These are phyloP conservation scores for Ammodytes dubius DNA, from an alignment of 2,113 vertebrate species.

Conservation along the genomic window DNA sequence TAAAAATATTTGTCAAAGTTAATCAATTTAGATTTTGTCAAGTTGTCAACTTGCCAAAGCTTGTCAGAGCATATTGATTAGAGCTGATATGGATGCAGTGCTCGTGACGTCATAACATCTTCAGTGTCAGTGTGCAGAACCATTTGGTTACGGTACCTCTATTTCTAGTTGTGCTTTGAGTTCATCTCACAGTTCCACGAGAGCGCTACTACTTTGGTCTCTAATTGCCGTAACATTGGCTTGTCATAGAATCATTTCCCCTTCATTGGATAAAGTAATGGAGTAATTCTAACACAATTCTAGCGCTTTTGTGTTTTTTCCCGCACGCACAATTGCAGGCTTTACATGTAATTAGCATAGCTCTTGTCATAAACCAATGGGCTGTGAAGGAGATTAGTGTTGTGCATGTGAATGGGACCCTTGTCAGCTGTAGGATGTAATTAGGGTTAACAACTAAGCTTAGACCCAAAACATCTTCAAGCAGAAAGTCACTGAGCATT, in stretches of 20 bases:
- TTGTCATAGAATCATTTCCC: constrained; percentile 52
- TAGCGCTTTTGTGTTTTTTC: constrained; percentile 62
- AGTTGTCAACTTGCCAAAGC: neutral
- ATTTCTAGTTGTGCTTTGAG: constrained; percentile 2
- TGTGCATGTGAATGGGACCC: constrained; percentile 73
- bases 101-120: neutral
- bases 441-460: constrained; percentile 77
- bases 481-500: constrained; percentile 57
- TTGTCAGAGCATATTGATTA: neutral
- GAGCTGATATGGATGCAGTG: neutral
- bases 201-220: neutral
- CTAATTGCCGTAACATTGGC: constrained; percentile 39
- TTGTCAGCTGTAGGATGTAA: constrained; percentile 74
- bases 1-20: neutral
- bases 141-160: neutral
- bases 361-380: constrained; percentile 72
- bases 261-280: constrained; percentile 57
- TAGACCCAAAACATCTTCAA: constrained; percentile 72
- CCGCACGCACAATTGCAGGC: constrained; percentile 64
- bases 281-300: constrained; percentile 55
- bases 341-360: constrained; percentile 76
- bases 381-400: constrained; percentile 75
- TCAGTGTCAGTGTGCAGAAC: neutral
- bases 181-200: constrained; percentile 8
- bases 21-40: too few species aligned